phyloP scores from a whole-genome alignment of 1,140 invertebrate species.

The Melitaea cinxia region DNA sequence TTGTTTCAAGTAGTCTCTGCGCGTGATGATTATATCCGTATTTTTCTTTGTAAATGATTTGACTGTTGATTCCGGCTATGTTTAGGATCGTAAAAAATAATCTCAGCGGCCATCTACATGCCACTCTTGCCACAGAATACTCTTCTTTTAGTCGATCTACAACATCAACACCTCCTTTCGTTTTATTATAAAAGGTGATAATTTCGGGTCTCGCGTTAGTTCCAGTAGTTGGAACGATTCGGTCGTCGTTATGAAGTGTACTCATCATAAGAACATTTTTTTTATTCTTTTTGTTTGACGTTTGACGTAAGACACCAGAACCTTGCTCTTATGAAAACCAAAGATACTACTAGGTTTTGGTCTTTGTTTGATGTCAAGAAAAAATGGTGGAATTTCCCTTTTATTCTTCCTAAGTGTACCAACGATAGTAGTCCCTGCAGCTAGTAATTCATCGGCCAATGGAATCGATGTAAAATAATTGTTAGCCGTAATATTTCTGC shows the following conservation, averaged over 20 bases:
- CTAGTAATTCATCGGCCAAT: conserved; percentile 47
- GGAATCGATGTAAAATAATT: conserved; percentile 43
- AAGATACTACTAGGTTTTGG: conserved; percentile 27
- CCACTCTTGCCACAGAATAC: conserved; percentile 32
- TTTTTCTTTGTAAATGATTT: conserved; percentile 28
- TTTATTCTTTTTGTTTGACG: conserved; percentile 24
- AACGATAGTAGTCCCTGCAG: conserved; percentile 49
- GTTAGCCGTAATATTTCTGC: conserved; percentile 36
- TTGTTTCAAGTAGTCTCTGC: conserved; percentile 36
- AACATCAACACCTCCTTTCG: conserved; percentile 6
- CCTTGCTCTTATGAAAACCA: conserved; percentile 14
- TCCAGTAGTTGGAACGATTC: not conserved
- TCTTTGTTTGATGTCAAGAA: conserved; percentile 37
- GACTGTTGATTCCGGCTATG: no score
- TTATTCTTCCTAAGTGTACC: conserved; percentile 71
- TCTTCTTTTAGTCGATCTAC: conserved; percentile 34
- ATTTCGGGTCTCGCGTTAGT: conserved; percentile 11
- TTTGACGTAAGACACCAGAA: conserved; percentile 14
- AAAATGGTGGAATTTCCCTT: conserved; percentile 57
- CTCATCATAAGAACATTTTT: conserved; percentile 24
- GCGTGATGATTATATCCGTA: conserved; percentile 27
- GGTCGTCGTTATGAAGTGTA: not conserved
- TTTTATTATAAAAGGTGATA: conserved; percentile 6
- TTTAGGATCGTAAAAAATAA: not conserved
- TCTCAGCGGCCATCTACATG: conserved; percentile 27